These are phyloP conservation scores for Drosophila stalkeri DNA, from an alignment of 2,888 invertebrate species.

Conservation along the genomic window DNA sequence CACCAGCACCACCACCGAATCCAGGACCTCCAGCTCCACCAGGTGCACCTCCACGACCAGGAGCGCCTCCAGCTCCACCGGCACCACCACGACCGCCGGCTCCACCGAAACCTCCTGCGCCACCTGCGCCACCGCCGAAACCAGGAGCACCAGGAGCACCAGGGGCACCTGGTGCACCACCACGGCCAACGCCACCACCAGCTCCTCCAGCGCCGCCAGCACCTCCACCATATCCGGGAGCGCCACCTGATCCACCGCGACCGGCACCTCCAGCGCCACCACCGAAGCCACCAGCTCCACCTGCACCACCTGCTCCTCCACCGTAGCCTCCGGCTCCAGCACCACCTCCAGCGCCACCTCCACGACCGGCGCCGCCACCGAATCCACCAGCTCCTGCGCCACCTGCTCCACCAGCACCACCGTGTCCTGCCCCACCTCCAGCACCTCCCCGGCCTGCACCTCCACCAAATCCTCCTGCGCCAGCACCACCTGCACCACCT, in stretches of 20 bases:
- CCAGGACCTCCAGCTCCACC: conserved; percentile 13
- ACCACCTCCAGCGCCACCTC: conserved; percentile 20
- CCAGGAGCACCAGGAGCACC: conserved; percentile 19
- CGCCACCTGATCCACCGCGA: conserved; percentile 33
- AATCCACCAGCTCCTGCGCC: neutral
- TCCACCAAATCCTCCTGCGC: conserved; percentile 82
- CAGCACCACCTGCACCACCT: conserved; percentile 18
- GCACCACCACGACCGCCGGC: conserved; percentile 15
- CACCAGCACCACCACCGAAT: conserved; percentile 37
- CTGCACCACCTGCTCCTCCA: neutral
- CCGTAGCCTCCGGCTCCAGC: neutral
- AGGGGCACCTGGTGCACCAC: conserved; percentile 2
- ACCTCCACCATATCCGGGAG: neutral
- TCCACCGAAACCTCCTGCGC: conserved; percentile 9
- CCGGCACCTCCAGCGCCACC: conserved; percentile 26
- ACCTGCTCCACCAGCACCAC: conserved; percentile 14
- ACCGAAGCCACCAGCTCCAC: conserved; percentile 13
- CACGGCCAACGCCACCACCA: conserved; percentile 3
- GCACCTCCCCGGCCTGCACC: neutral
- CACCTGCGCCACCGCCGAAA: conserved; percentile 24
- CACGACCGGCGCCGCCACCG: neutral
- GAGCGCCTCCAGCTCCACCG: conserved; percentile 10
- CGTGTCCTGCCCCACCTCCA: neutral
- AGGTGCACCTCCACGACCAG: conserved; percentile 21
- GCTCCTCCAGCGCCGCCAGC: neutral